These are phyloP conservation scores for Amphiura filiformis DNA, from an alignment of 35 echinoderm and acorn worm species.

Conservation along the genomic window DNA sequence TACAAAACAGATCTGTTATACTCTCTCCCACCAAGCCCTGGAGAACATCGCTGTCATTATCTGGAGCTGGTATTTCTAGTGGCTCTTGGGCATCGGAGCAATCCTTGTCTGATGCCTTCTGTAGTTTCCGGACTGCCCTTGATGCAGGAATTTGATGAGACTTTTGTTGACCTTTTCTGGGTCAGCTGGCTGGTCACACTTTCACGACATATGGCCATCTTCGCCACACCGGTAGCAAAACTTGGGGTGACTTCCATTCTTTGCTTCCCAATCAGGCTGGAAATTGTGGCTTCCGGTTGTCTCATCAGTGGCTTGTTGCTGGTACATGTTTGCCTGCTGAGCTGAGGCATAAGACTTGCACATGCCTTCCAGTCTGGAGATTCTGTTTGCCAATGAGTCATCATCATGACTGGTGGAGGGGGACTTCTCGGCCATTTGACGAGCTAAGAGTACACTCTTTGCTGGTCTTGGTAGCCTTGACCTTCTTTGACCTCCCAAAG, in stretches of 20 bases:
- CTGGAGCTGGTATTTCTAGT: neutral
- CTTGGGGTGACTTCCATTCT: neutral
- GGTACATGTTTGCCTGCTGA: neutral
- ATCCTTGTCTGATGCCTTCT: conserved; percentile 32
- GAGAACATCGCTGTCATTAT: conserved; percentile 22
- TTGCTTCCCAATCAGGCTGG: neutral
- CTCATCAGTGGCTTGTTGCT: neutral
- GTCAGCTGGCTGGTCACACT: conserved; percentile 10
- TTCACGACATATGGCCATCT: conserved; percentile 48
- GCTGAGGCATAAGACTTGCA: neutral
- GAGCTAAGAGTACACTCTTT: neutral
- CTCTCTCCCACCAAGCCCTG: conserved; percentile 50
- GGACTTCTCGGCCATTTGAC: neutral
- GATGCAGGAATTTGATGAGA: conserved; percentile 37
- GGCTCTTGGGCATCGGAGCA: conserved; percentile 29
- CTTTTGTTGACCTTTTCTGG: conserved; percentile 32
- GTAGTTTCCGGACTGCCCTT: conserved; percentile 44
- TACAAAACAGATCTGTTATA: conserved; percentile 3
- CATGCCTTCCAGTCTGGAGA: neutral
- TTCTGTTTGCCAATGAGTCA: neutral
- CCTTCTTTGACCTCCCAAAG: neutral
- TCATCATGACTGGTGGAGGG: neutral
- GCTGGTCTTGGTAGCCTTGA: neutral
- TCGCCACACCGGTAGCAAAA: conserved; percentile 68
- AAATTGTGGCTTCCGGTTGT: neutral